phyloP scores from a whole-genome alignment of 1,140 invertebrate genomes.

The Bombus balteatus region DNA sequence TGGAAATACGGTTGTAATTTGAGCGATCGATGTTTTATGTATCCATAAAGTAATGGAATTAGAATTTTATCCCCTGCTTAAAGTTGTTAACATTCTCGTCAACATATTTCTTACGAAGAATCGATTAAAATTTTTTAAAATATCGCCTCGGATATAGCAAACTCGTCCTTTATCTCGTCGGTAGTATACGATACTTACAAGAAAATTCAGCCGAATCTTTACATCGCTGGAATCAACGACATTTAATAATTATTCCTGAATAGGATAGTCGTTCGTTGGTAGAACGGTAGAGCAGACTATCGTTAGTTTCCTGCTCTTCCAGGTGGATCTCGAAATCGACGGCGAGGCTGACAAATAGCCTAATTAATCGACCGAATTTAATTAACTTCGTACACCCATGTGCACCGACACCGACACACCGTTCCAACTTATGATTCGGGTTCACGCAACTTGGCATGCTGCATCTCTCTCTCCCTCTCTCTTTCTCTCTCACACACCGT shows the following conservation, averaged over 20 bases:
- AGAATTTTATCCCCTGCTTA: neutral
- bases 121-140: too few species aligned
- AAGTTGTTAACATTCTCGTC: neutral
- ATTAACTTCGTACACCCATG: conserved; percentile 69
- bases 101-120: neutral
- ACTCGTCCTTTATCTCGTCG: neutral
- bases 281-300: neutral
- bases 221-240: neutral
- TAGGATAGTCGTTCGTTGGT: conserved; percentile 1
- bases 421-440: conserved; percentile 75
- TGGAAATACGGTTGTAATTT: conserved; percentile 5
- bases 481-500: neutral
- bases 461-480: conserved; percentile 13
- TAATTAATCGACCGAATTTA: conserved; percentile 79
- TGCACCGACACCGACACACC: conserved; percentile 27
- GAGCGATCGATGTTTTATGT: neutral
- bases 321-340: conserved; percentile 68
- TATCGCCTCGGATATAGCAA: neutral
- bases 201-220: neutral
- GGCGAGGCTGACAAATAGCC: conserved; percentile 74
- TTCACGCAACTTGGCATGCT: conserved; percentile 78
- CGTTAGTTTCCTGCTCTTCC: conserved; percentile 9
- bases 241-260: neutral
- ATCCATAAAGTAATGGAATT: neutral
- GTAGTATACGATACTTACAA: neutral